Conservation (phyloP, 2,888 invertebrate species). For the Pandemis heparana region DNA sequence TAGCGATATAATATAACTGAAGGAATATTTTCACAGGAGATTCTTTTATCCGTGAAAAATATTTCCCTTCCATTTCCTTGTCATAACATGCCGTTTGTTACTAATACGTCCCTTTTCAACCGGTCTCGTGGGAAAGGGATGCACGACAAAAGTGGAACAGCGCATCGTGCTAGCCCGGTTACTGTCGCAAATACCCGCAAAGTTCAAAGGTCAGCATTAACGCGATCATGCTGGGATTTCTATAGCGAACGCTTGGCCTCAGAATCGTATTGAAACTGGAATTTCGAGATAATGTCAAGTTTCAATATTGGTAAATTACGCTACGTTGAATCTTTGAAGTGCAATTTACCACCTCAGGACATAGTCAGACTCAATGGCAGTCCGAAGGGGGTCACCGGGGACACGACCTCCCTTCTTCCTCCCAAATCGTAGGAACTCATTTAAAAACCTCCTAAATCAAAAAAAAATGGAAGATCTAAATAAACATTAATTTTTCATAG, state of each 20-base stretch:
- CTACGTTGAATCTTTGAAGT: not conserved
- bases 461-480: too few relatives aligned
- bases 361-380: too few relatives aligned
- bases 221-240: slow-evolving; percentile 32
- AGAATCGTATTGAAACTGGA: slow-evolving; percentile 23
- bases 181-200: slow-evolving; percentile 37
- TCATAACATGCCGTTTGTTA: slow-evolving; percentile 14
- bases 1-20: slow-evolving; percentile 32
- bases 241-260: slow-evolving; percentile 32
- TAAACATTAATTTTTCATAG: too few relatives aligned
- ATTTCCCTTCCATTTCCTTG: slow-evolving; percentile 35
- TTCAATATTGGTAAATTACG: not conserved
- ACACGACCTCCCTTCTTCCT: too few relatives aligned
- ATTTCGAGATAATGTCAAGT: slow-evolving; percentile 2
- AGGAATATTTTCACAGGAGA: slow-evolving; percentile 36
- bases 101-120: not conserved
- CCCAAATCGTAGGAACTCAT: too few relatives aligned
- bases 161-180: not conserved
- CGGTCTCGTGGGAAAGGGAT: not conserved
- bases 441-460: too few relatives aligned
- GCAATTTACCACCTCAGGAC: too few relatives aligned
- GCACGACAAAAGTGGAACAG: slow-evolving; percentile 1
- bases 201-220: slow-evolving; percentile 42
- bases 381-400: too few relatives aligned
- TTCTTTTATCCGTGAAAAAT: slow-evolving; percentile 39